Conservation (phyloP, 2,888 invertebrate species). For the Drosophila falleni region DNA sequence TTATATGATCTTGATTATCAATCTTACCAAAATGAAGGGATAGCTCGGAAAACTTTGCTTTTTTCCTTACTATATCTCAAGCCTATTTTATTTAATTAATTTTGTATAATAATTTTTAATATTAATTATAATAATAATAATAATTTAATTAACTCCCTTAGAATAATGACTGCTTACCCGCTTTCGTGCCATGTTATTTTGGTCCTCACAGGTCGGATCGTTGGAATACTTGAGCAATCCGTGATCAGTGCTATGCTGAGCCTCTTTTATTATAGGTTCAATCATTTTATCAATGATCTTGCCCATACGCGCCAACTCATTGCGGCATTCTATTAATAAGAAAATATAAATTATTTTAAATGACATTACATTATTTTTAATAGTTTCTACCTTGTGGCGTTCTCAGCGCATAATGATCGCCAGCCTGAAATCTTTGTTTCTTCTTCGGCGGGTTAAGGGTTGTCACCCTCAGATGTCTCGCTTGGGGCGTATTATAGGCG, state of each 20-base stretch:
- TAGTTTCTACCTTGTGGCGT: constrained; percentile 77
- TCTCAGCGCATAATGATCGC: constrained; percentile 83
- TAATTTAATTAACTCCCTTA: not conserved
- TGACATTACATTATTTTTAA: not conserved
- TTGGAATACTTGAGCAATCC: constrained; percentile 8
- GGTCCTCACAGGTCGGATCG: constrained; percentile 24
- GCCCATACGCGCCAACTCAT: constrained; percentile 82
- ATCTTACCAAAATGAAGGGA: no score
- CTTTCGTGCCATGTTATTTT: not conserved
- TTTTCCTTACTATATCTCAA: no score
- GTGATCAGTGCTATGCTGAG: constrained; percentile 55
- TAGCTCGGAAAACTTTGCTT: no score
- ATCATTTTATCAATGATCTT: constrained; percentile 84
- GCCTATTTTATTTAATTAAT: not conserved
- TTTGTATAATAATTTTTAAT: no score
- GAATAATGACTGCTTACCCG: constrained; percentile 22
- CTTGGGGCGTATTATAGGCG: constrained; percentile 71
- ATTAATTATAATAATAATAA: no score
- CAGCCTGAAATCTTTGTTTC: constrained; percentile 69
- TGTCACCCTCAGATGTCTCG: constrained; percentile 72
- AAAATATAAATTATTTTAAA: not conserved
- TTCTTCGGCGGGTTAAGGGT: constrained; percentile 58
- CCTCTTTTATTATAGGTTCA: constrained; percentile 70
- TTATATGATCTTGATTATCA: no score
- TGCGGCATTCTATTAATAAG: constrained; percentile 74